A percentile compares a stretch with the other conserved stretches of the same genome.
Conservation (phyloP, 2,113 vertebrate genomes). For the Pantherophis guttatus region DNA sequence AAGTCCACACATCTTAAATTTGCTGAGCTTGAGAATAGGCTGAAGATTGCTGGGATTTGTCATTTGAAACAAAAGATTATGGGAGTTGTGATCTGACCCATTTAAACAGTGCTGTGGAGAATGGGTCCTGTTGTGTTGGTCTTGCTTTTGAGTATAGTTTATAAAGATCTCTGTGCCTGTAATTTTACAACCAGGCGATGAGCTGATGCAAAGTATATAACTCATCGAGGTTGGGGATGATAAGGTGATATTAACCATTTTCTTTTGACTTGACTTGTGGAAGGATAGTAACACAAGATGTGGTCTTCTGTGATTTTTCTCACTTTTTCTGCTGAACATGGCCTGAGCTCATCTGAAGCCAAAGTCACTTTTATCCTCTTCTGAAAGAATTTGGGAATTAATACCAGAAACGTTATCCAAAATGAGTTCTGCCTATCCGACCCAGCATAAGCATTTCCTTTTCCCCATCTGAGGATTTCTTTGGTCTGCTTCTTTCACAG, state of each 20-base stretch:
- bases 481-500: rapidly evolving
- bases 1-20: not conserved
- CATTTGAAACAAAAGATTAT: not conserved
- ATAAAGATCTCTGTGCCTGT: not conserved
- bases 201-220: not conserved
- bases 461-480: rapidly evolving
- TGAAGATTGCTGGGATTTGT: not conserved
- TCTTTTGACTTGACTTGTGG: too few species aligned
- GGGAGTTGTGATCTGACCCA: not conserved
- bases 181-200: too few species aligned
- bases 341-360: not conserved
- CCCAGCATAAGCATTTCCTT: not conserved
- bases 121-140: not conserved
- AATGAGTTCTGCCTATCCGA: not conserved
- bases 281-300: not conserved
- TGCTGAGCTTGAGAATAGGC: not conserved
- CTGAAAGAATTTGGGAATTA: not conserved
- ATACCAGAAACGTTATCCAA: rapidly evolving
- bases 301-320: not conserved
- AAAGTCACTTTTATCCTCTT: not conserved
- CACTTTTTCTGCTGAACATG: not conserved
- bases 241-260: not conserved
- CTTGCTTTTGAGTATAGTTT: not conserved
- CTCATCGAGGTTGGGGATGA: not conserved
- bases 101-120: not conserved